A percentile compares a stretch with the other conserved stretches of the same genome.
Conservation (phyloP, 1,140 invertebrate genomes). For the Babylonia areolata region DNA sequence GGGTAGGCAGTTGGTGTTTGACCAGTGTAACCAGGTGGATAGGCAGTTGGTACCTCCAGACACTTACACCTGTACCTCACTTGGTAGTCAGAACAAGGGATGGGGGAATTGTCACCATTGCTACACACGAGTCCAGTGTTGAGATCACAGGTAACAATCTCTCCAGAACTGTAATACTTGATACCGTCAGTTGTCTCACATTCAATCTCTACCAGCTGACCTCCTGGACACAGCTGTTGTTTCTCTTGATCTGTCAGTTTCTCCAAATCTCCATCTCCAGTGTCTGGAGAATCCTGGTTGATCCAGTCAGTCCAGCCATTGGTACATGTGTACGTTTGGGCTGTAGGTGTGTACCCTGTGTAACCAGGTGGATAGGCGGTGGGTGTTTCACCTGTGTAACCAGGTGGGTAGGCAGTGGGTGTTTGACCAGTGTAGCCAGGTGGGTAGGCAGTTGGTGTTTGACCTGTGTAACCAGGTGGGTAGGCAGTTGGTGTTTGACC, state of each 20-base stretch:
- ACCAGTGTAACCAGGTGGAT: not conserved
- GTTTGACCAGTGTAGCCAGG: conserved; percentile 5
- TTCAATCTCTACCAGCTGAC: conserved; percentile 50
- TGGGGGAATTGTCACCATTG: conserved; percentile 51
- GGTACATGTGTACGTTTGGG: conserved; percentile 44
- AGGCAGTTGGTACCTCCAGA: not conserved
- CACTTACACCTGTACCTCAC: conserved; percentile 62
- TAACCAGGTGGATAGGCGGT: conserved; percentile 5
- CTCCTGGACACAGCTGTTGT: conserved; percentile 24
- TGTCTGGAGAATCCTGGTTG: conserved; percentile 60
- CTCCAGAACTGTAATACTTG: conserved; percentile 26
- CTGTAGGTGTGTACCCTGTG: conserved; percentile 14
- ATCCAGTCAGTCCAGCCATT: conserved; percentile 60
- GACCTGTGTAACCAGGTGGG: conserved; percentile 8
- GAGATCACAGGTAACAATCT: conserved; percentile 52
- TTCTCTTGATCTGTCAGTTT: conserved; percentile 41
- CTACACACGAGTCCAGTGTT: conserved; percentile 55
- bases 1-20: not conserved
- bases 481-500: not conserved
- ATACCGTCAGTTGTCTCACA: conserved; percentile 52
- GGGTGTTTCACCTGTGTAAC: not conserved
- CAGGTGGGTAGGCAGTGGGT: conserved; percentile 26
- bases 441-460: conserved; percentile 24
- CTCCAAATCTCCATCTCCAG: conserved; percentile 61
- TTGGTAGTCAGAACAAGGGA: conserved; percentile 72